These are phyloP conservation scores for Centropyge bicolor DNA, from an alignment of 2,797 vertebrate species.

Conservation along the genomic window DNA sequence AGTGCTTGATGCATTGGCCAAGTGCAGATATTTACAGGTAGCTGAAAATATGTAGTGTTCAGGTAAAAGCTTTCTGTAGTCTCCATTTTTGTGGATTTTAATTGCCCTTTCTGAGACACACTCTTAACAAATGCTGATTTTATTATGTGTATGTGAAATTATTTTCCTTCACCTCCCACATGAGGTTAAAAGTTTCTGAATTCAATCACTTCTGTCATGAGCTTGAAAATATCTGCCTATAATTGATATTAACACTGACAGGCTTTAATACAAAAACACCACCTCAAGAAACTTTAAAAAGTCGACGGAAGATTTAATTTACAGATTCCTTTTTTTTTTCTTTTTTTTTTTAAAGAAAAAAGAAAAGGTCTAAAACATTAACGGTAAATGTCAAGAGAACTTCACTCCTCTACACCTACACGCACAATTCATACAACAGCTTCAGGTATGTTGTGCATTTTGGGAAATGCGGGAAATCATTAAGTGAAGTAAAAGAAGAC, in stretches of 20 bases:
- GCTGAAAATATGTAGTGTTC: background rate
- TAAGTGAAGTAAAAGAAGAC: slow-evolving; percentile 25
- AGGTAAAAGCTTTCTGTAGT: background rate
- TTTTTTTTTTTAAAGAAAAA: background rate
- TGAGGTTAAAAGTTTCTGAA: slow-evolving; percentile 43
- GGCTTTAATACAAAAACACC: slow-evolving; percentile 26
- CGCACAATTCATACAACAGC: background rate
- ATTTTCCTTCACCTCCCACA: slow-evolving; percentile 34
- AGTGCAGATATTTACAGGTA: background rate
- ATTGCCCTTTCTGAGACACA: background rate
- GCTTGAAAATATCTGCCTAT: slow-evolving; percentile 14
- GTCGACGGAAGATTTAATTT: slow-evolving; percentile 20
- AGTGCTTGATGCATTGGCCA: background rate
- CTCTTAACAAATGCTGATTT: slow-evolving; percentile 10
- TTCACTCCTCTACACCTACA: slow-evolving; percentile 18
- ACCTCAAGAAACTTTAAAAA: background rate
- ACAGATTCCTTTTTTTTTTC: background rate
- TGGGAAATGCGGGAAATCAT: slow-evolving; percentile 26
- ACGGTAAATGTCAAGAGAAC: background rate
- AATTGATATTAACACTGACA: slow-evolving; percentile 45
- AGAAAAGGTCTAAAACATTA: slow-evolving; percentile 1
- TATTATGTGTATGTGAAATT: slow-evolving; percentile 34
- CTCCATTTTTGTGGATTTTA: slow-evolving; percentile 20
- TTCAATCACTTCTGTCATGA: slow-evolving; percentile 48
- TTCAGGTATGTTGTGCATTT: slow-evolving; percentile 31